These are phyloP conservation scores for Dolichotis patagonum DNA, from an alignment of 2,113 vertebrate genomes.

Conservation along the genomic window DNA sequence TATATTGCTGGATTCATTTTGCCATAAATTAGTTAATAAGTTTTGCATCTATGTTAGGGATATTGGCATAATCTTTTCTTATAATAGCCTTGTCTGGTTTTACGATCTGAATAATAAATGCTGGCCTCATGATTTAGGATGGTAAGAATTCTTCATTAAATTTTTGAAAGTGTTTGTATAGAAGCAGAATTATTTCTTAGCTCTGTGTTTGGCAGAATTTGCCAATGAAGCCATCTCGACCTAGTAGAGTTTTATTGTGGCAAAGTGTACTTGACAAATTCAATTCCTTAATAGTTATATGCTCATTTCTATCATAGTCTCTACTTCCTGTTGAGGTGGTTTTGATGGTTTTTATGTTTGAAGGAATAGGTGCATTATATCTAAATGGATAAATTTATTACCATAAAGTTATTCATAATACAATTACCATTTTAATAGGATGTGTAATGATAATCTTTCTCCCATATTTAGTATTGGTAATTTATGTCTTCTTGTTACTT, in stretches of 20 bases:
- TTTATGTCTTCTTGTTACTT: not conserved
- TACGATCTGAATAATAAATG: not conserved
- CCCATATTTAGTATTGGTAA: not conserved
- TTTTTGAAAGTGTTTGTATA: not conserved
- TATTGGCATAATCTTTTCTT: not conserved
- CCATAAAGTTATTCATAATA: not conserved
- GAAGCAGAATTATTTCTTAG: not conserved
- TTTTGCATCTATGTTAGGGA: not conserved
- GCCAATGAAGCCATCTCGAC: not conserved
- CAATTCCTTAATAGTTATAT: not conserved
- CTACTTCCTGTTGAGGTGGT: not conserved
- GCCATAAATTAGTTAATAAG: not conserved
- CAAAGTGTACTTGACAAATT: not conserved
- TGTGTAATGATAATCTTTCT: not conserved
- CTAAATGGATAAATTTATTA: not conserved
- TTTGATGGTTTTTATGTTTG: not conserved
- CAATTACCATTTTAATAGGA: not conserved
- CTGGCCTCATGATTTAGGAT: not conserved
- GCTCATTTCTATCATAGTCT: not conserved
- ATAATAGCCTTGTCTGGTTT: not conserved
- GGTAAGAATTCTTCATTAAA: not conserved
- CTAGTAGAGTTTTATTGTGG: not conserved
- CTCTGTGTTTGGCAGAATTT: not conserved
- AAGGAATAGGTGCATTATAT: not conserved
- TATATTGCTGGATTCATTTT: not conserved